Conservation (phyloP, 2,113 vertebrate genomes). For the Piprites chloris region DNA sequence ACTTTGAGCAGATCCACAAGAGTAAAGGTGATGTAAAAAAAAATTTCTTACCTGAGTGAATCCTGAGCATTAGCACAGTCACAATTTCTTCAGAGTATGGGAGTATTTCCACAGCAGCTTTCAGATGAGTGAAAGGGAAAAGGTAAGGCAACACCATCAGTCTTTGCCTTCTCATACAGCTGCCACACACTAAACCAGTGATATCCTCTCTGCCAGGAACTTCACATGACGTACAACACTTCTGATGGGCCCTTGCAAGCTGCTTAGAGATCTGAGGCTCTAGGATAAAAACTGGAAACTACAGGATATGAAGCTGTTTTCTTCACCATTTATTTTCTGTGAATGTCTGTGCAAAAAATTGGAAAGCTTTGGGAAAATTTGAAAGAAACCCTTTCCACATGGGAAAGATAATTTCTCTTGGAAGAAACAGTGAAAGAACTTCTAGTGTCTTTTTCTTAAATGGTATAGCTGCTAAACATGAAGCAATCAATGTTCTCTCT, state of each 20-base stretch:
- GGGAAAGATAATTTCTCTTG: background rate
- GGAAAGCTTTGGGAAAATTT: background rate
- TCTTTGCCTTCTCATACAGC: background rate
- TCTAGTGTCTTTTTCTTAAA: background rate
- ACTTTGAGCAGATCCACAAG: background rate
- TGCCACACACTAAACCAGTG: accelerated
- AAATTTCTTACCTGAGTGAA: background rate
- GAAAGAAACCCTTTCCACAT: background rate
- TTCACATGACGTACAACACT: background rate
- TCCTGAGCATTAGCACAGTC: background rate
- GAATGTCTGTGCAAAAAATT: background rate
- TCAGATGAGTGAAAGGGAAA: background rate
- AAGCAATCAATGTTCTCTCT: background rate
- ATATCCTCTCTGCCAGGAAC: background rate
- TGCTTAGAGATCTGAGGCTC: background rate
- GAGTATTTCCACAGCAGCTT: background rate
- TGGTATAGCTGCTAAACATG: background rate
- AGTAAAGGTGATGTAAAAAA: background rate
- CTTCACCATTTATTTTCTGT: background rate
- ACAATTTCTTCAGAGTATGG: background rate
- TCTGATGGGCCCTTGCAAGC: background rate
- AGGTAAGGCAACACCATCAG: background rate
- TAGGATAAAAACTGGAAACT: background rate
- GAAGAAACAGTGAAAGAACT: background rate
- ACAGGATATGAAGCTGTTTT: background rate